Evolutionary conservation across 2,113 vertebrate species (phyloP).

Genomic region (Brienomyrus brachyistius): DNA sequence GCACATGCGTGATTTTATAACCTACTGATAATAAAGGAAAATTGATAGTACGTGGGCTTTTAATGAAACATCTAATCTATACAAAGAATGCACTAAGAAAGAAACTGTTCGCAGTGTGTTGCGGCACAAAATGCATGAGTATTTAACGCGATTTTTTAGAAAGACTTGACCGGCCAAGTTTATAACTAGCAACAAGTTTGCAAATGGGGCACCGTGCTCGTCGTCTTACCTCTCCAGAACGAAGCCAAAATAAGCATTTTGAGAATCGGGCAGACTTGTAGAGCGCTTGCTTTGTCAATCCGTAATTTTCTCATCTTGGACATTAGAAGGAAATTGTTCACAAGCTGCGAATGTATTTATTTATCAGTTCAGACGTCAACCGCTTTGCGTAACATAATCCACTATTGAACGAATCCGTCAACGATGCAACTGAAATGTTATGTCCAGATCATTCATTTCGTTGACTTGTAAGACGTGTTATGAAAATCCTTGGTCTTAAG

Average conservation of each 20-base stretch:
- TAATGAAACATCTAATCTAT: no score
- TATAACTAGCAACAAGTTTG: conserved; percentile 27
- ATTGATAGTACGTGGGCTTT: neutral
- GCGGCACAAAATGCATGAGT: neutral
- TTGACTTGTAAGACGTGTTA: neutral
- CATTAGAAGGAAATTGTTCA: conserved; percentile 19
- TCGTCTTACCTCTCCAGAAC: conserved; percentile 34
- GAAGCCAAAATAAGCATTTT: conserved; percentile 23
- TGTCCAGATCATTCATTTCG: neutral
- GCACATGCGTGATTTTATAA: neutral
- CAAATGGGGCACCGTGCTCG: neutral
- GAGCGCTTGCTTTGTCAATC: conserved; percentile 24
- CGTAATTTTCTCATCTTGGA: conserved; percentile 32
- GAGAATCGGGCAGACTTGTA: conserved; percentile 19
- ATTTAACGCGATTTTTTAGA: neutral
- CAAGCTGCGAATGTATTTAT: neutral
- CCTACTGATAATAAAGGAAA: neutral
- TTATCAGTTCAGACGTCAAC: neutral
- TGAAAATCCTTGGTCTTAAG: neutral
- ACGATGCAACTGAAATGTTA: neutral
- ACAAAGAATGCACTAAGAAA: neutral
- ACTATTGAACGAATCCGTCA: neutral
- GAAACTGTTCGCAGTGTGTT: neutral
- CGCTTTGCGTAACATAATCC: conserved; percentile 20
- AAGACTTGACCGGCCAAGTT: neutral